phyloP scores from a whole-genome alignment of 2,888 invertebrate genomes.

The Spisula solida region DNA sequence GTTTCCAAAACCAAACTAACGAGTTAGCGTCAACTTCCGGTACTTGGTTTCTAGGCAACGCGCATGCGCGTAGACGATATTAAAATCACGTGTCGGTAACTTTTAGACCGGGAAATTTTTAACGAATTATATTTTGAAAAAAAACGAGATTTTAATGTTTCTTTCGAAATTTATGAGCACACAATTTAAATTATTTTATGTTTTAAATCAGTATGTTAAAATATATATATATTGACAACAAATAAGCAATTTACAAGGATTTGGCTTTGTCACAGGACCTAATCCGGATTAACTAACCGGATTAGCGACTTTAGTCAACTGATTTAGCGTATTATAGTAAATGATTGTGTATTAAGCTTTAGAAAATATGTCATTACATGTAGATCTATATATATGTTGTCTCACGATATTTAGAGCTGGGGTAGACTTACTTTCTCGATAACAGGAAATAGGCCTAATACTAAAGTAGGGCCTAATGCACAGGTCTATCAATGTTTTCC shows the following conservation, averaged over 20 bases:
- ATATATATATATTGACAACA: neutral
- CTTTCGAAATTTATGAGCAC: neutral
- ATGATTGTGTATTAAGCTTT: neutral
- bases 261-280: neutral
- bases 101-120: slow-evolving; percentile 48
- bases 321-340: neutral
- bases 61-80: slow-evolving; percentile 54
- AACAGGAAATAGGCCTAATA: no score
- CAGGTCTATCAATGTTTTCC: no score
- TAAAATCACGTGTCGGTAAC: slow-evolving; percentile 34
- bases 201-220: neutral
- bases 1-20: slow-evolving; percentile 9
- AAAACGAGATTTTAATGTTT: neutral
- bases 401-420: no score
- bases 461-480: no score
- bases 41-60: slow-evolving; percentile 58
- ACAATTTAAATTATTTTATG: neutral
- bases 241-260: neutral
- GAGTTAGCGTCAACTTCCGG: slow-evolving; percentile 58
- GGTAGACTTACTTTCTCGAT: no score
- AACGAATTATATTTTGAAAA: neutral
- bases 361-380: neutral
- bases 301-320: neutral
- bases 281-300: slow-evolving; percentile 7
- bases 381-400: no score